Conservation (phyloP, 2,797 vertebrate genomes). For the Anguilla obscura region DNA sequence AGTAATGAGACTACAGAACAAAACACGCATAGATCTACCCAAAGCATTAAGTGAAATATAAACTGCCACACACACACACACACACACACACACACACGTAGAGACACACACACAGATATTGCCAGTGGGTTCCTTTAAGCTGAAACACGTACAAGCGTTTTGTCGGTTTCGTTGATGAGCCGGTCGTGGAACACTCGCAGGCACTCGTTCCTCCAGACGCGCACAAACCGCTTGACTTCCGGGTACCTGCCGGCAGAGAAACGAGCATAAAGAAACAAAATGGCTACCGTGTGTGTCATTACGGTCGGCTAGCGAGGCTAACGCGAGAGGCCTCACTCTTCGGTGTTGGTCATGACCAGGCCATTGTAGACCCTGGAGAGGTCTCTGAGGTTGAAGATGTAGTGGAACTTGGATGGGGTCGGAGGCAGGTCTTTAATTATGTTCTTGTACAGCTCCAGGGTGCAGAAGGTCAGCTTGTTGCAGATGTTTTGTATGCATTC, state of each 20-base stretch:
- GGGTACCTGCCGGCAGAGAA: constrained; percentile 73
- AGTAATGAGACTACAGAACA: not conserved
- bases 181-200: constrained; percentile 94
- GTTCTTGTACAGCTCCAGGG: constrained; percentile 82
- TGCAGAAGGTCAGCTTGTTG: constrained; percentile 82
- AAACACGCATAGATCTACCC: not conserved
- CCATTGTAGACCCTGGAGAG: constrained; percentile 90
- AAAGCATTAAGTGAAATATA: not conserved
- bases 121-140: no score
- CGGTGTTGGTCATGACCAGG: constrained; percentile 80
- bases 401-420: constrained; percentile 97
- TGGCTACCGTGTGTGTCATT: not conserved
- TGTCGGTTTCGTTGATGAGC: constrained; percentile 86
- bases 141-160: constrained; percentile 76
- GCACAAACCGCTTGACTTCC: constrained; percentile 83
- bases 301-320: not conserved
- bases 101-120: not conserved
- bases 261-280: constrained; percentile 15
- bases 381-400: constrained; percentile 95
- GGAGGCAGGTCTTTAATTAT: constrained; percentile 86
- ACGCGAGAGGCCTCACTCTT: constrained; percentile 72
- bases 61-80: not conserved
- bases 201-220: constrained; percentile 96
- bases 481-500: constrained; percentile 74
- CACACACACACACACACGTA: not conserved